A percentile compares a stretch with the other conserved stretches of the same genome.
These are phyloP conservation scores for Oeneis ivallda DNA, from an alignment of 2,888 invertebrate genomes.

Conservation along the genomic window DNA sequence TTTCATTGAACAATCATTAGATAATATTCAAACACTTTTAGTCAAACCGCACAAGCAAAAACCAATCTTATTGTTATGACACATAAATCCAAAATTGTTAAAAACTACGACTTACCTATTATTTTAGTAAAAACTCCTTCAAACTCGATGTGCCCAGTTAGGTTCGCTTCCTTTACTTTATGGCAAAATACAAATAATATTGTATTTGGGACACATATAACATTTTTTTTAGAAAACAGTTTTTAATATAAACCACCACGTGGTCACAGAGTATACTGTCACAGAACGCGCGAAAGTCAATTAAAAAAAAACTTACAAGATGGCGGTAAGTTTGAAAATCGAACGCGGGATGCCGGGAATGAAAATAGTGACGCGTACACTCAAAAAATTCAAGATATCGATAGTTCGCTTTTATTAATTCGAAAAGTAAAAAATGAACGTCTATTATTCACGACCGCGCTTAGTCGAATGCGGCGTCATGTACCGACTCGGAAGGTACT, in stretches of 20 bases:
- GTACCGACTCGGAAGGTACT: conserved; percentile 40
- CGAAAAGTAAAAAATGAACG: conserved; percentile 38
- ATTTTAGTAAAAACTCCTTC: background rate
- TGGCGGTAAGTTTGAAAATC: conserved; percentile 25
- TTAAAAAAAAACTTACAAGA: conserved; percentile 19
- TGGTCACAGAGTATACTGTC: conserved; percentile 43
- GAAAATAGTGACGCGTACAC: conserved; percentile 46
- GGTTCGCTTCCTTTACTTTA: conserved; percentile 51
- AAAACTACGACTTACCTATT: background rate
- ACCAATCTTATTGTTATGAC: background rate
- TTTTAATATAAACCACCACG: conserved; percentile 41
- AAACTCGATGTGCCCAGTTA: background rate
- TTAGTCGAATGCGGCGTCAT: conserved; percentile 47
- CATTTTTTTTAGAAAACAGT: conserved; percentile 49
- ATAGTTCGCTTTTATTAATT: conserved; percentile 33
- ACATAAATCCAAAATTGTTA: background rate
- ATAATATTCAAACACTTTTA: background rate
- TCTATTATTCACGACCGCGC: conserved; percentile 48
- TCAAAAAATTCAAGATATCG: conserved; percentile 40
- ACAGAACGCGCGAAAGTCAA: conserved; percentile 30
- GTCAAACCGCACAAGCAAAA: background rate
- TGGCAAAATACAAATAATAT: conserved; percentile 62
- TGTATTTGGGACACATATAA: conserved; percentile 54
- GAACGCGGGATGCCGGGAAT: conserved; percentile 37
- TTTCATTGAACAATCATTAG: background rate